Conservation (phyloP, 2,113 vertebrate species). For the Catharus fuscescens region DNA sequence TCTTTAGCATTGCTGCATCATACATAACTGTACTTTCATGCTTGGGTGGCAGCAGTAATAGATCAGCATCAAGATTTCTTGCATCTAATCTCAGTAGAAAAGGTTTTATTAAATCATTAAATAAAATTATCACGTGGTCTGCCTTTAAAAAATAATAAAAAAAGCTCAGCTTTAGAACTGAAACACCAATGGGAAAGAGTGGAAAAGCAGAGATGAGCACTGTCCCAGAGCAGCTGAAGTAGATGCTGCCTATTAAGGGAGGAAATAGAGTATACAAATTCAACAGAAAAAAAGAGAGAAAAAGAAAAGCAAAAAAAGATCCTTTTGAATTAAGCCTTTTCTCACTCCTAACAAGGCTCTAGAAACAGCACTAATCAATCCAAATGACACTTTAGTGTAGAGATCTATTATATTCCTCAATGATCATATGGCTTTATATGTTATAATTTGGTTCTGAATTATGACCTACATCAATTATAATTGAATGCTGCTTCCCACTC, state of each 20-base stretch:
- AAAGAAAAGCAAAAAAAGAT: not conserved
- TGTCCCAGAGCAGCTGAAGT: not conserved
- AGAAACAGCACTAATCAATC: conserved; percentile 67
- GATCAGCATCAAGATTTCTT: conserved; percentile 7
- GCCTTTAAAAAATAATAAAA: not conserved
- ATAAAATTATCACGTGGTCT: not conserved
- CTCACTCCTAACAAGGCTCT: conserved; percentile 58
- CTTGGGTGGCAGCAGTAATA: conserved; percentile 16
- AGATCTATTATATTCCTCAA: conserved; percentile 68
- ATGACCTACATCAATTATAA: conserved; percentile 65
- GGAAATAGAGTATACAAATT: not conserved
- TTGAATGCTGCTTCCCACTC: conserved; percentile 41
- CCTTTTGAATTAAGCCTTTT: conserved; percentile 43
- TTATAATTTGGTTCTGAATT: conserved; percentile 70
- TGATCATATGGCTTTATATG: conserved; percentile 69
- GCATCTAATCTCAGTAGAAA: conserved; percentile 16
- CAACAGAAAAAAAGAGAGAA: not conserved
- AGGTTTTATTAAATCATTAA: conserved; percentile 47
- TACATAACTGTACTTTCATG: conserved; percentile 23
- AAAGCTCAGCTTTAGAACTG: conserved; percentile 12
- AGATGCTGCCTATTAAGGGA: not conserved
- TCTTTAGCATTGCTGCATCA: not conserved
- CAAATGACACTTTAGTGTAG: conserved; percentile 55
- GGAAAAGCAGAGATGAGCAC: not conserved
- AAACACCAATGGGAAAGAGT: not conserved